phyloP scores from a whole-genome alignment of 2,888 invertebrate species.

The Ormyrus rosae region DNA sequence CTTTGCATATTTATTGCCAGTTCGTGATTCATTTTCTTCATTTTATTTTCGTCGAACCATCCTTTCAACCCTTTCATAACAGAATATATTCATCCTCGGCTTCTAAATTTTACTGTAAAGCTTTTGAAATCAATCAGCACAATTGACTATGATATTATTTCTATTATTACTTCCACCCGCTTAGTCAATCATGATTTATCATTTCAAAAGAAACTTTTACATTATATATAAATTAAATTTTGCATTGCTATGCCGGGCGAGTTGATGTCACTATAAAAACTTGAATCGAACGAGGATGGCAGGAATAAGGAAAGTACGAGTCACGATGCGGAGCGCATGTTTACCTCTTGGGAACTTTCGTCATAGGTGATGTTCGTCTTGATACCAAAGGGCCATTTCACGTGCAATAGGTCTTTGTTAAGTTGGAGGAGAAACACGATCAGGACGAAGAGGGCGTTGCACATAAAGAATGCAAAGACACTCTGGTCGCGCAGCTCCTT shows the following conservation, averaged over 20 bases:
- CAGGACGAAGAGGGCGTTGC: slow-evolving; percentile 98
- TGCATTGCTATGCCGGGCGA: neutral
- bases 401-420: slow-evolving; percentile 96
- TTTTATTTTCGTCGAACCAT: neutral
- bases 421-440: slow-evolving; percentile 98
- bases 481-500: slow-evolving; percentile 96
- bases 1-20: slow-evolving; percentile 37
- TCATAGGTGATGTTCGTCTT: slow-evolving; percentile 95
- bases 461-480: slow-evolving; percentile 98
- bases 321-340: slow-evolving; percentile 66
- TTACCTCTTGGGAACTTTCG: slow-evolving; percentile 94
- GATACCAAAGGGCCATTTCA: slow-evolving; percentile 97
- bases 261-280: too few species aligned
- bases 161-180: neutral
- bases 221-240: neutral
- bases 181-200: too few species aligned
- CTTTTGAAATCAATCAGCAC: neutral
- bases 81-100: neutral
- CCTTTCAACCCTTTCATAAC: neutral
- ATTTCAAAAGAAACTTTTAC: neutral
- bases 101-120: neutral
- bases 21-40: slow-evolving; percentile 10
- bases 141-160: slow-evolving; percentile 3
- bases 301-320: slow-evolving; percentile 38
- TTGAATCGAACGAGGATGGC: slow-evolving; percentile 11